Evolutionary conservation across 2,888 invertebrate genomes (phyloP), one percentile per base, ranked within the genome.

Genomic region (Julus scandinavius): DNA sequence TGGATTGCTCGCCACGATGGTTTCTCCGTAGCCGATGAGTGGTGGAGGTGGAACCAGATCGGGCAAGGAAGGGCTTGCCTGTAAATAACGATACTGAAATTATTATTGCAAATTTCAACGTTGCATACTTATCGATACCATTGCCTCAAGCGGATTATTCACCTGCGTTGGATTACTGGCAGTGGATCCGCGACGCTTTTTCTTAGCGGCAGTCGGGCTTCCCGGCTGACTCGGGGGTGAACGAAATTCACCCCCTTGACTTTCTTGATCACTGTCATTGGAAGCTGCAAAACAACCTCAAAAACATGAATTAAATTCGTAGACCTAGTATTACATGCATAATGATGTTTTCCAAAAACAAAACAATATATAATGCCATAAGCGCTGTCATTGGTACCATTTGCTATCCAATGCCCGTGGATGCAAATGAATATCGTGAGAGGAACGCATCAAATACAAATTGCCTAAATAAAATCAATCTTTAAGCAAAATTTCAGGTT

Each of bases 1-100:
- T 72, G 98, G 98, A 93, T 98, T 98, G 90, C 97, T 97, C 89
- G 98, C 98, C 89, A 97, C 96, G 91, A 98, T 97, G 89, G 97
- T 98, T 92, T 98, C 98, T 63, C 97, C 97, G 93, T 96, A 97
- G 89, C 93, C 93, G 92, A 90, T 20, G 89, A 91, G 89, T 91
- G 97, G 94, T 1, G 95, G 95, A 45, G 97, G 97, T 85, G 97
- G 97, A 91, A 97, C 94, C 90, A 97, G 93, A 91, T 97, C 95
- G 92, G 96, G 95, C 91, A 94, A 95, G 90, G 93, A 94, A 89
- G 93, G 94, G 29, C 89, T 89, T 20, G 89, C 88, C 89, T 88
- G 80, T 15, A 86, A 83, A 9, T 7, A 63, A 20, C 63, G 9
- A 6, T 63, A 17, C 9, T 5, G 63, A 20, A 7, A 63, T 63